Base-by-base conservation (phyloP, 2,113 vertebrate genomes). In the Numenius arquata region DNA sequence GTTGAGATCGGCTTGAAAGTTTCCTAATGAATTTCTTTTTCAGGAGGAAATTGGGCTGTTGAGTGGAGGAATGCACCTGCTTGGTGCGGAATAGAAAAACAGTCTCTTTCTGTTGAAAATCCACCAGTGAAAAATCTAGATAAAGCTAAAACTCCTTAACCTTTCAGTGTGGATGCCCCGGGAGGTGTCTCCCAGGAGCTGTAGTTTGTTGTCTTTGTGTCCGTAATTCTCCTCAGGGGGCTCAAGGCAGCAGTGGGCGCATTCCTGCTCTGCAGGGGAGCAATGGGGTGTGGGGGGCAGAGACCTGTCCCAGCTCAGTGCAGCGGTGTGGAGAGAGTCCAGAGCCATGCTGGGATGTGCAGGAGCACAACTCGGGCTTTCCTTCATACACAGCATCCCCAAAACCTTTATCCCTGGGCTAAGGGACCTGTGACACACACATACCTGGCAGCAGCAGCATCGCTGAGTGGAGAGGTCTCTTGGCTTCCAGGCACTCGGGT, bases 11-110 rank as follows among this genome's bases (percentile, higher is more conserved):
- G 81, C 95, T 94, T 96, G 93, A 76, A 96, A 93, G 91, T 95
- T 90, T 96, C 82, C 68, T 95, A 92, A 95, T 95, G 96, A 95
- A 93, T 96, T 88, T 91, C 95, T 96, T 96, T 96, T 90, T 96
- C 82, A 73, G 75, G 72, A 85, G 78, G 75, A 97, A 96, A 95
- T 96, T 94, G 95, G 88, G 71, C 67, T 90, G 85, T 90, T 93
- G 87, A 91, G 67, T 29, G 41, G 80, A 58, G 79, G 63, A 73
- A 93, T 4, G 22, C 2, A 13, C n/a, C 34, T 23, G 27, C 56
- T 76, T 38, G 45, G n/a, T n/a, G 25, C 36, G 45, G 96, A 92
- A 92, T 70, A 62, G 67, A 66, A 93, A 90, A 93, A 79, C 59
- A 77, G 45, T 32, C 14, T 83, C 30, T 29, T 68, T 79, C 88